Evolutionary conservation across 1,140 invertebrate genomes (phyloP), one percentile per base, ranked within the genome.

Genomic region (Dendrolimus punctatus): DNA sequence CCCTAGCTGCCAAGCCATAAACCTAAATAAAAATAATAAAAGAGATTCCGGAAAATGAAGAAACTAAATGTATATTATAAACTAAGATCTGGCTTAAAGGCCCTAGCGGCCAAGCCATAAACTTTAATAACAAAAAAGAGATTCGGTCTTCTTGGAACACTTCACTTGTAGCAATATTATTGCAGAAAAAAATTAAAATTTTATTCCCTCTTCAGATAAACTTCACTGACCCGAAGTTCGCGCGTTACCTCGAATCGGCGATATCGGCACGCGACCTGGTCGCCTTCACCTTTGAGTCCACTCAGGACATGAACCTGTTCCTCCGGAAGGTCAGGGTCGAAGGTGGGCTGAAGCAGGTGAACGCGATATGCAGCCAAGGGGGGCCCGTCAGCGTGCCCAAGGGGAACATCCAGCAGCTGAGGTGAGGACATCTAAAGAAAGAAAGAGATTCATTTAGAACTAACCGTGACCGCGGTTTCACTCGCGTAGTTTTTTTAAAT

Each of bases 241-340:
- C 94, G 0, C 93, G 92, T 53, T 96, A 94, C 74, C 77, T 98
- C 10, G 96, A 98, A 81, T 92, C 88, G 48, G 89, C 91, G 2
- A 91, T 98, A 8, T 63, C 89, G 0, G 69, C 87, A 2, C 85
- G 92, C 7, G 96, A 98, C 76, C 82, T 97, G 48, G 73, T 92
- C 4, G 94, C 95, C 0, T 98, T 98, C 82, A 91, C 95, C 0
- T 98, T 95, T 73, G 94, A 95, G 68, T 87, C 92, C 57, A 92
- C 90, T 53, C 83, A 90, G 2, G 96, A 98, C 72, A 92, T 97
- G 90, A 93, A 95, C 60, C 60, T 88, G 3, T 89, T 97, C 40
- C 80, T 95, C n/a, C 83, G 81, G 8, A 88, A 89, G 54, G 79
- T 96, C 40, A 87, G 93, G 56, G 89, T 91, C 4, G 85, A 93